These are phyloP conservation scores for human DNA, from an alignment of 2,113 vertebrate genomes.

Conservation along the genomic window GRCh38 chr7:142304001-142304500, in stretches of 20 bases:
- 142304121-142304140: neutral
- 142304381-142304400: neutral
- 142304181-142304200: neutral
- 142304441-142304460: neutral
- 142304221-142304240: neutral
- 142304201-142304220: neutral
- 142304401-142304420: neutral
- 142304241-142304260: neutral
- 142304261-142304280: neutral
- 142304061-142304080: neutral
- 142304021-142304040: neutral
- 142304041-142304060: neutral
- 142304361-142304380: too few relatives aligned
- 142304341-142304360: neutral
- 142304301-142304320: too few relatives aligned
- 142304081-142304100: neutral
- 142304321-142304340: neutral
- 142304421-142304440: neutral
- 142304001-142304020: too few relatives aligned
- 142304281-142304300: neutral
- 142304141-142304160: fast-evolving
- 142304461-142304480: neutral
- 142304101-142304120: too few relatives aligned
- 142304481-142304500: neutral
- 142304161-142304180: too few relatives aligned